A percentile compares a stretch with the other conserved stretches of the same genome.
phyloP scores from a whole-genome alignment of 2,113 vertebrate species.

The Sinocyclocheilus grahami region DNA sequence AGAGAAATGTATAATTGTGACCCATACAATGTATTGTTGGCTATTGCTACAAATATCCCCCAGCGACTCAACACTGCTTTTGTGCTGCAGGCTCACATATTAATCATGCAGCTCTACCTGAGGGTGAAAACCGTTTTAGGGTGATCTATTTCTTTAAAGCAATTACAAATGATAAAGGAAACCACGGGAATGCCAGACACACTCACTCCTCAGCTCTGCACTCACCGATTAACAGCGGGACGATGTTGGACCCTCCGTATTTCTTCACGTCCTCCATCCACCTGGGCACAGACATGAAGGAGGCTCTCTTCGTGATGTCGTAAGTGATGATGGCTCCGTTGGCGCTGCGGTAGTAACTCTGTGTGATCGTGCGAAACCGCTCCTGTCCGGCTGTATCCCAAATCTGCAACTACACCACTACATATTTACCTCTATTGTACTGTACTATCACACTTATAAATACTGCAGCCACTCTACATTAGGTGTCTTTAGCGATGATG shows the following conservation, averaged over 20 bases:
- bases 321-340: constrained; percentile 88
- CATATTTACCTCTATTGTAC: no score
- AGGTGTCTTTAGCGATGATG: no score
- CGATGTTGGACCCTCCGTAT: constrained; percentile 83
- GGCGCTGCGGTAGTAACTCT: constrained; percentile 89
- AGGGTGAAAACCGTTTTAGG: no score
- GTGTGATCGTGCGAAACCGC: constrained; percentile 87
- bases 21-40: no score
- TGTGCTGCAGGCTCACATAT: no score
- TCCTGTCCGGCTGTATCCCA: constrained; percentile 92
- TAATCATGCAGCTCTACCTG: no score
- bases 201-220: background rate
- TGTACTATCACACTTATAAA: background rate
- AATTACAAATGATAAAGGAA: background rate
- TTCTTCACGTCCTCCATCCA: constrained; percentile 89
- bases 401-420: constrained; percentile 81
- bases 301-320: constrained; percentile 83
- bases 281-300: constrained; percentile 83
- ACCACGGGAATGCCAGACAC: no score
- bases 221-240: constrained; percentile 85
- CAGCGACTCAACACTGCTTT: no score
- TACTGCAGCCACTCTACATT: background rate
- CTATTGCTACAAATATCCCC: no score
- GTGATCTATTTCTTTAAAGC: background rate
- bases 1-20: no score